Conservation (phyloP, 2,113 vertebrate genomes). For the Leptocoma aspasia region DNA sequence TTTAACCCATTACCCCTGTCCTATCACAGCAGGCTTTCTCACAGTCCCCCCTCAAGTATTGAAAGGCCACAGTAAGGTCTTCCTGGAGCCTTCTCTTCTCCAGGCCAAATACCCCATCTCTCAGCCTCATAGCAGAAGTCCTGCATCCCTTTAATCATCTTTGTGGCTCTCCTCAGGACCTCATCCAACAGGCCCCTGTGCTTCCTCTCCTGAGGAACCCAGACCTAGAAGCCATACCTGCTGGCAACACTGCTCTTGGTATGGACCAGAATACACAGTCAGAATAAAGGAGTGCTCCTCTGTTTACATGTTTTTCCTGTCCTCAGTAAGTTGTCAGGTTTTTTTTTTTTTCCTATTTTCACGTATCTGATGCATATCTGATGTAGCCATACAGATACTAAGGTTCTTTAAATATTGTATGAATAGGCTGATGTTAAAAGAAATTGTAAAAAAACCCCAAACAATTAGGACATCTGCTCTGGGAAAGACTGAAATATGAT, state of each 20-base stretch:
- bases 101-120: not conserved
- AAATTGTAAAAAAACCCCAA: not conserved
- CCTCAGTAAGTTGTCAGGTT: not conserved
- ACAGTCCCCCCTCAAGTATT: too few relatives aligned
- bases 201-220: not conserved
- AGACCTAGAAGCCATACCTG: not conserved
- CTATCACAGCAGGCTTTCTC: not conserved
- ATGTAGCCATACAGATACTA: not conserved
- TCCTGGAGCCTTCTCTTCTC: not conserved
- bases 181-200: not conserved
- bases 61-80: not conserved
- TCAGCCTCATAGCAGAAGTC: not conserved
- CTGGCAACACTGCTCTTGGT: not conserved
- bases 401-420: not conserved
- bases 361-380: not conserved
- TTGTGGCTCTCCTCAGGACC: not conserved
- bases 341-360: not conserved
- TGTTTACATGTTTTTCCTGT: not conserved
- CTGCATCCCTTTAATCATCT: not conserved
- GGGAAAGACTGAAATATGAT: slow-evolving; percentile 16
- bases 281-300: not conserved
- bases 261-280: not conserved
- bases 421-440: not conserved
- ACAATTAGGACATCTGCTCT: not conserved
- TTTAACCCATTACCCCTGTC: not conserved